phyloP scores from a whole-genome alignment of 2,797 vertebrate genomes.

The Hippopotamyrus pictus region DNA sequence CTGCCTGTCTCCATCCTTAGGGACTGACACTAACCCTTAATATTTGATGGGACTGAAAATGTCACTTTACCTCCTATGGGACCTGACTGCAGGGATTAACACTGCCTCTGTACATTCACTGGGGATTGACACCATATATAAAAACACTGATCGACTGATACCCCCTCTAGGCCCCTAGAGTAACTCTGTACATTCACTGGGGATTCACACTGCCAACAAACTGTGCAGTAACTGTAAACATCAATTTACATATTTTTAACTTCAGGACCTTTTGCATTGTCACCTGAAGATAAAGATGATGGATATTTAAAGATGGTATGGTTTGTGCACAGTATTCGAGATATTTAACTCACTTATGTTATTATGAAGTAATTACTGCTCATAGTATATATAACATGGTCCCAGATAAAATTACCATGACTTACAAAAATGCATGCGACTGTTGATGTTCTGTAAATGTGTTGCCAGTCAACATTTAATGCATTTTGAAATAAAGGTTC shows the following conservation, averaged over 20 bases:
- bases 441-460: not conserved
- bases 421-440: not conserved
- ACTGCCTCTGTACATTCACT: conserved; percentile 1
- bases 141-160: not conserved
- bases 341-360: not conserved
- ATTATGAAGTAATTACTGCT: not conserved
- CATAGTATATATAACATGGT: not conserved
- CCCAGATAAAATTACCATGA: not conserved
- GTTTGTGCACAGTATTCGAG: not conserved
- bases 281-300: not conserved
- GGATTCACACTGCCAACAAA: not conserved
- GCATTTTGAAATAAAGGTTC: not conserved
- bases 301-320: not conserved
- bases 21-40: not conserved
- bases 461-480: not conserved
- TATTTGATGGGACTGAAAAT: not conserved
- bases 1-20: not conserved
- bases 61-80: not conserved
- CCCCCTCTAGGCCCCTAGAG: not conserved
- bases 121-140: not conserved
- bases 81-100: not conserved
- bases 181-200: not conserved
- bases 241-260: not conserved
- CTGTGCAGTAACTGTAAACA: not conserved
- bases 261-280: not conserved